Percentiles rank a stretch among this genome's conserved stretches.
These are phyloP conservation scores for Arenaria interpres DNA, from an alignment of 2,113 vertebrate species.

Conservation along the genomic window DNA sequence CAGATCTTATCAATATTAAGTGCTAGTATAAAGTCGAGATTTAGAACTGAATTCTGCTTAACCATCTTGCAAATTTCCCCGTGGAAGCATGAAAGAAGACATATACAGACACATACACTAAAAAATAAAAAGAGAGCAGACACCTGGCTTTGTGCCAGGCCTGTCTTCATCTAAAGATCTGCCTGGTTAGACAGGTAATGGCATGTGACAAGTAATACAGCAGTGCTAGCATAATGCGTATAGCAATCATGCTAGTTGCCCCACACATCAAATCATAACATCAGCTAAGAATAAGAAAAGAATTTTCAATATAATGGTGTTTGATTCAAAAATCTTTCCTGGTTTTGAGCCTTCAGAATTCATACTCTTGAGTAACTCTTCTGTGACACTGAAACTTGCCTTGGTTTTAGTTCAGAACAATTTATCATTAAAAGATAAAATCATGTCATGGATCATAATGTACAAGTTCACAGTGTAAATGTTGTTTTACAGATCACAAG, in stretches of 20 bases:
- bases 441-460: not conserved
- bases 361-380: not conserved
- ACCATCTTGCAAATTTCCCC: not conserved
- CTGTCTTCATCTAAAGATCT: not conserved
- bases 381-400: not conserved
- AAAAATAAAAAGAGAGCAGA: not conserved
- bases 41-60: not conserved
- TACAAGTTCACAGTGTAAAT: not conserved
- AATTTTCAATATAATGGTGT: not conserved
- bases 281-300: not conserved
- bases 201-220: not conserved
- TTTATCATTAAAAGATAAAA: not conserved
- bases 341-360: not conserved
- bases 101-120: not conserved
- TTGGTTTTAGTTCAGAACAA: not conserved
- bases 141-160: not conserved
- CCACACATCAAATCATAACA: not conserved
- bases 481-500: not conserved
- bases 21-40: not conserved
- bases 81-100: not conserved
- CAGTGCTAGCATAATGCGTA: too few species aligned
- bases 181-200: not conserved
- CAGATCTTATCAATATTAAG: not conserved
- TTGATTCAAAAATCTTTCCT: not conserved
- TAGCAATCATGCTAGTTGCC: not conserved